These are phyloP conservation scores for Tor tambroides DNA, from an alignment of 2,113 vertebrate species.

Conservation along the genomic window DNA sequence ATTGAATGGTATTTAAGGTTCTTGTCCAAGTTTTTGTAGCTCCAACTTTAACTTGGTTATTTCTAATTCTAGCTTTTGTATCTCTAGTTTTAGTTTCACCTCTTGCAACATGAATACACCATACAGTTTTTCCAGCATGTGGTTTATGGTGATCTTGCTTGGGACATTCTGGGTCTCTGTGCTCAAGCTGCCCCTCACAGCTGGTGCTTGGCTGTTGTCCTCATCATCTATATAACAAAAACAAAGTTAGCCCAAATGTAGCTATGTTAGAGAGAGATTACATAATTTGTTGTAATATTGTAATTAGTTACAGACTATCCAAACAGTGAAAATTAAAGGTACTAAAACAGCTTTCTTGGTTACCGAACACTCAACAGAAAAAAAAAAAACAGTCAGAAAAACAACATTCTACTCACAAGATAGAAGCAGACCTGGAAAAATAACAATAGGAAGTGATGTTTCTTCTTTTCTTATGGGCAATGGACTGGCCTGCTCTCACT, in stretches of 20 bases:
- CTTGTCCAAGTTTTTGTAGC: background rate
- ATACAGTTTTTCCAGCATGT: conserved; percentile 13
- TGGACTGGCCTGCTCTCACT: background rate
- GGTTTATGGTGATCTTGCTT: background rate
- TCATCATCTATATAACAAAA: background rate
- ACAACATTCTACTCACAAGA: background rate
- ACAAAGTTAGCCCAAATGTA: background rate
- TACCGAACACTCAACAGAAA: no score
- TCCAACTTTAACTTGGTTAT: background rate
- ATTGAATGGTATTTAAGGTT: background rate
- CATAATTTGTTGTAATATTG: no score
- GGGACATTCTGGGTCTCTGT: background rate
- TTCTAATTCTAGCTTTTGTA: conserved; percentile 16
- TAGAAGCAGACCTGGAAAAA: background rate
- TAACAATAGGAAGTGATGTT: background rate
- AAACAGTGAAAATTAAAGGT: no score
- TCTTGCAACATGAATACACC: background rate
- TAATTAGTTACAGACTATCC: no score
- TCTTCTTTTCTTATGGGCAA: no score
- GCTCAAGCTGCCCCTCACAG: background rate
- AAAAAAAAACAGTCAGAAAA: no score
- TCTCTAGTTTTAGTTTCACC: conserved; percentile 15
- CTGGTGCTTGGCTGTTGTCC: background rate
- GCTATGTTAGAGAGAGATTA: no score
- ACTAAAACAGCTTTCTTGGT: no score